phyloP scores from a whole-genome alignment of 2,888 invertebrate species.

The Adineta ricciae region DNA sequence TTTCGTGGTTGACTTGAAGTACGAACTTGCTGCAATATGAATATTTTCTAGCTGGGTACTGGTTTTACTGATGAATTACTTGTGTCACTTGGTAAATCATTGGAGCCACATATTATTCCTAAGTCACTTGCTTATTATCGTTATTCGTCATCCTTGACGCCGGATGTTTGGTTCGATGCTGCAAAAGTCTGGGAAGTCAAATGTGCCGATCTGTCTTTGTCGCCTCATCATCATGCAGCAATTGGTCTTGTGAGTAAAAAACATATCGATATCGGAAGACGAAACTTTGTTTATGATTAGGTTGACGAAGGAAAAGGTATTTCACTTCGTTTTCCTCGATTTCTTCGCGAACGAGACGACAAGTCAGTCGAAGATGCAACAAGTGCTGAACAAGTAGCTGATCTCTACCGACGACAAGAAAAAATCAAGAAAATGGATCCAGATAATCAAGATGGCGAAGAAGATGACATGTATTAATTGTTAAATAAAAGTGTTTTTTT shows the following conservation, averaged over 20 bases:
- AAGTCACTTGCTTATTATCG: conserved; percentile 58
- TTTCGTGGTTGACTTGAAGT: background rate
- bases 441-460: background rate
- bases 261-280: background rate
- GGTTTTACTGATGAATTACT: conserved; percentile 88
- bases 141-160: conserved; percentile 51
- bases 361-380: conserved; percentile 86
- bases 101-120: conserved; percentile 66
- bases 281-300: conserved; percentile 45
- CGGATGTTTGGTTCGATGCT: conserved; percentile 54
- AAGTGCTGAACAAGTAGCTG: conserved; percentile 55
- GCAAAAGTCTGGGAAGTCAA: conserved; percentile 88
- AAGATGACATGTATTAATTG: background rate
- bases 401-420: background rate
- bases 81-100: conserved; percentile 62
- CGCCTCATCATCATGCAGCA: conserved; percentile 82
- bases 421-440: background rate
- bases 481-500: background rate
- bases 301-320: conserved; percentile 80
- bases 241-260: conserved; percentile 57
- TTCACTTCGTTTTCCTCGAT: conserved; percentile 85
- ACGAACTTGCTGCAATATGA: too few species aligned
- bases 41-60: conserved; percentile 66
- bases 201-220: conserved; percentile 89
- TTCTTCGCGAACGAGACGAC: conserved; percentile 77